Evolutionary conservation across 2,797 vertebrate species (phyloP).

Genomic region (Argentina silus): DNA sequence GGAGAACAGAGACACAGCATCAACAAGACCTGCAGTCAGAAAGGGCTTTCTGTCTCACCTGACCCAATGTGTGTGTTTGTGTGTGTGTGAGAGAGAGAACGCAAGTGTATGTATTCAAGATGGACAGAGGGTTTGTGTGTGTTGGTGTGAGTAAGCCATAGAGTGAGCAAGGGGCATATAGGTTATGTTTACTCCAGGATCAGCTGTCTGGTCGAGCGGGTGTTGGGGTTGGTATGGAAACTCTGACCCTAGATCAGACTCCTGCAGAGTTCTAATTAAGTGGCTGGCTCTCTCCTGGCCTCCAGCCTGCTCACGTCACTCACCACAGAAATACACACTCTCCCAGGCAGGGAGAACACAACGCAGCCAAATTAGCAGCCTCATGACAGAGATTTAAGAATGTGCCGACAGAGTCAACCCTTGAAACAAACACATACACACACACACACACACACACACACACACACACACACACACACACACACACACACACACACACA

Average conservation of each 20-base stretch:
- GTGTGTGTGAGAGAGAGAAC: neutral
- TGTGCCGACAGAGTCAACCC: neutral
- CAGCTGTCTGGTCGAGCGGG: conserved; percentile 29
- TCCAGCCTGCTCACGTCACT: conserved; percentile 50
- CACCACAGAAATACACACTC: conserved; percentile 13
- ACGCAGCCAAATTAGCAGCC: conserved; percentile 17
- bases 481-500: neutral
- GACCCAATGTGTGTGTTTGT: too few species aligned
- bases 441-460: neutral
- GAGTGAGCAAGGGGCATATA: neutral
- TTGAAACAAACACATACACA: too few species aligned
- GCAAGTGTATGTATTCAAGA: neutral
- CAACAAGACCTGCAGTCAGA: neutral
- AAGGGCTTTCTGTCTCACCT: too few species aligned
- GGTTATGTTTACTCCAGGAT: conserved; percentile 14
- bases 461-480: neutral
- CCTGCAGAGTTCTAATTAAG: conserved; percentile 59
- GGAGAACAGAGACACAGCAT: conserved; percentile 6
- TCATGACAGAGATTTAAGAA: conserved; percentile 22
- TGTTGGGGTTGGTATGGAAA: conserved; percentile 58
- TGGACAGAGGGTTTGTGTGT: neutral
- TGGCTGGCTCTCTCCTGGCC: conserved; percentile 39
- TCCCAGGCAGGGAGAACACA: conserved; percentile 26
- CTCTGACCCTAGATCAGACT: conserved; percentile 48
- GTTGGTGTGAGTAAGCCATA: too few species aligned